A percentile compares a stretch with the other conserved stretches of the same genome.
These are phyloP conservation scores for Aphidius colemani DNA, from an alignment of 2,888 invertebrate genomes.

Conservation along the genomic window DNA sequence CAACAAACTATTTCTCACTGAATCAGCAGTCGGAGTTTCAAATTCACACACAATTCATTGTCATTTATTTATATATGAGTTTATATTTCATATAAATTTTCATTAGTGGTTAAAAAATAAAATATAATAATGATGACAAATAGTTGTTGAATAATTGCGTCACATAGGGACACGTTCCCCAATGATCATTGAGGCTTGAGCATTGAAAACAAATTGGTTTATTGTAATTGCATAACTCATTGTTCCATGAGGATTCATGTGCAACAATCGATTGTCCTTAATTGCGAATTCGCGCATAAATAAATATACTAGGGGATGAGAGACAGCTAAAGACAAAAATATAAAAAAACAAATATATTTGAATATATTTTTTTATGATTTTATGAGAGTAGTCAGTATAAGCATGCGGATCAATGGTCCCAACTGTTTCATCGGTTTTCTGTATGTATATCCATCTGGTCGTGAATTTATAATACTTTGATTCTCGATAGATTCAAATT, in stretches of 20 bases:
- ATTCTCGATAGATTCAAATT: no score
- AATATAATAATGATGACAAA: no score
- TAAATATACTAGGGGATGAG: slow-evolving; percentile 13
- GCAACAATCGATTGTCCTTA: slow-evolving; percentile 23
- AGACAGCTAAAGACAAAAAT: slow-evolving; percentile 11
- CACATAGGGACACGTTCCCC: slow-evolving; percentile 16
- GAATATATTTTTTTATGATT: no score
- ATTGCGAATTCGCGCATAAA: slow-evolving; percentile 22
- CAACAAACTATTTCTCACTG: slow-evolving; percentile 5
- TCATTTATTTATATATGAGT: no score
- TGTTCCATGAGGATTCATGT: background rate
- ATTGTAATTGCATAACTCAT: slow-evolving; percentile 28
- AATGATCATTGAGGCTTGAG: slow-evolving; percentile 12
- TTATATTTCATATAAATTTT: no score
- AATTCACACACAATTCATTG: no score
- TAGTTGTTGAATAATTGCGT: slow-evolving; percentile 26
- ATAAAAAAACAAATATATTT: slow-evolving; percentile 1
- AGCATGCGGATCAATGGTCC: background rate
- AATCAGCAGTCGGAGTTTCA: slow-evolving; percentile 6
- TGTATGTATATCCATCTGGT: background rate
- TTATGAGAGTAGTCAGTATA: no score
- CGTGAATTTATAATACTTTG: background rate
- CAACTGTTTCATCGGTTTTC: slow-evolving; percentile 5
- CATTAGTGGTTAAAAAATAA: no score
- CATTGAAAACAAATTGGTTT: slow-evolving; percentile 33